Percentiles rank a stretch among this genome's conserved stretches.
phyloP scores from a whole-genome alignment of 2,113 vertebrate genomes.

The Cebidichthys violaceus region DNA sequence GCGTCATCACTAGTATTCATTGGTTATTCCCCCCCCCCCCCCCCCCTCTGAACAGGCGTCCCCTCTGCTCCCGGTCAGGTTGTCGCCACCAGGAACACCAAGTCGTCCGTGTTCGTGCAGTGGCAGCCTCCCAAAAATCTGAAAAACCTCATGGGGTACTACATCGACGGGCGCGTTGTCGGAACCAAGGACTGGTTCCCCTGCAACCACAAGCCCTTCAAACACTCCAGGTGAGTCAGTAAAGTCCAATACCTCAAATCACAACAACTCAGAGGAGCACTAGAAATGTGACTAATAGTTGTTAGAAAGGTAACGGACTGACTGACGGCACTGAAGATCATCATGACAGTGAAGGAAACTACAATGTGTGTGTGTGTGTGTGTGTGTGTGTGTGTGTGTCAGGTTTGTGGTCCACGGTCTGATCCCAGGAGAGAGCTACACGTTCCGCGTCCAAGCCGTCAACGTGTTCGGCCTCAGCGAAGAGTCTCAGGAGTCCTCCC shows the following conservation, averaged over 20 bases:
- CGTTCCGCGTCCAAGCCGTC: constrained; percentile 94
- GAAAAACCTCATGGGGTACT: constrained; percentile 93
- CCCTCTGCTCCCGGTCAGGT: constrained; percentile 91
- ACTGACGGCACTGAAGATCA: background rate
- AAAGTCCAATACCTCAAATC: too few relatives aligned
- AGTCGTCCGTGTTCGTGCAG: constrained; percentile 93
- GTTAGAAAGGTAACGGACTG: too few relatives aligned
- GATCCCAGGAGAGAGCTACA: constrained; percentile 89
- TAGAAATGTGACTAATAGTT: too few relatives aligned
- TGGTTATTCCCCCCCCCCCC: background rate
- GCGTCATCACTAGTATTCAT: background rate
- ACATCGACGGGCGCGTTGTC: constrained; percentile 89
- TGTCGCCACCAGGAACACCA: constrained; percentile 91
- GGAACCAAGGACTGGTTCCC: constrained; percentile 92
- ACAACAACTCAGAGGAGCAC: too few relatives aligned
- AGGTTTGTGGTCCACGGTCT: constrained; percentile 97
- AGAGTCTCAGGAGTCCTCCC: constrained; percentile 92
- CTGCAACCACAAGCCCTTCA: constrained; percentile 95
- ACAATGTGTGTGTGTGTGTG: background rate
- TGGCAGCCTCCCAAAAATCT: constrained; percentile 90
- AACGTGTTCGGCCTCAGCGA: constrained; percentile 92
- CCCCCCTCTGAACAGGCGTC: constrained; percentile 74
- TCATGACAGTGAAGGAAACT: background rate
- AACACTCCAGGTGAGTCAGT: constrained; percentile 87
- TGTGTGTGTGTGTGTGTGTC: background rate